phyloP scores from a whole-genome alignment of 1,140 invertebrate species.

The Drosophila ironensis region DNA sequence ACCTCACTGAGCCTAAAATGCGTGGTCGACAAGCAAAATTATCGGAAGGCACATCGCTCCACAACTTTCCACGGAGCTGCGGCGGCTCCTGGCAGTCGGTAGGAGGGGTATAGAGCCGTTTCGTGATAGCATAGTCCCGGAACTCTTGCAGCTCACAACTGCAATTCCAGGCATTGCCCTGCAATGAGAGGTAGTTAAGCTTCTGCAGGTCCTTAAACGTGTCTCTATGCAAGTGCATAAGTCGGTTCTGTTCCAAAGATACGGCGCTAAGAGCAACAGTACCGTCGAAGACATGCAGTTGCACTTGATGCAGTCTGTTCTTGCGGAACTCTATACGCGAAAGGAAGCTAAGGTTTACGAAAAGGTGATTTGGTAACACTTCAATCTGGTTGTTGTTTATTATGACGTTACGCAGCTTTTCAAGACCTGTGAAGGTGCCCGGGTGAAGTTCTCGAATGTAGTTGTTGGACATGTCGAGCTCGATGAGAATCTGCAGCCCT shows the following conservation, averaged over 20 bases:
- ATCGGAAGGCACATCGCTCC: constrained; percentile 87
- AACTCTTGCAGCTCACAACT: constrained; percentile 92
- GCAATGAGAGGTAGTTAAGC: constrained; percentile 88
- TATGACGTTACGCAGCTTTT: constrained; percentile 86
- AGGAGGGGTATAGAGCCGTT: constrained; percentile 87
- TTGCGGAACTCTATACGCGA: constrained; percentile 90
- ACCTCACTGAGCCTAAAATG: constrained; percentile 85
- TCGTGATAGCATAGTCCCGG: constrained; percentile 88
- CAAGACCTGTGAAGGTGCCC: constrained; percentile 87
- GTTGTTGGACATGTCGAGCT: constrained; percentile 92
- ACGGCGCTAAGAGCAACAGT: constrained; percentile 87
- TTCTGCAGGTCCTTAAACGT: constrained; percentile 85
- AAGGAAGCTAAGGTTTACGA: constrained; percentile 88
- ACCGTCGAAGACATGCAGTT: constrained; percentile 87
- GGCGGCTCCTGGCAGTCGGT: constrained; percentile 88
- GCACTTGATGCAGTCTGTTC: constrained; percentile 88
- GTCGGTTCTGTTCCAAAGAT: constrained; percentile 87
- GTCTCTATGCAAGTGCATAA: constrained; percentile 85
- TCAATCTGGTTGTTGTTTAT: constrained; percentile 89
- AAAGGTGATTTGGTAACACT: constrained; percentile 88
- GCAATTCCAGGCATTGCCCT: constrained; percentile 93
- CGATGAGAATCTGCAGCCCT: constrained; percentile 90
- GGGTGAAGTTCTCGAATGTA: constrained; percentile 86
- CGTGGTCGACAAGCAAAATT: constrained; percentile 93
- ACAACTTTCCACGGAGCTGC: constrained; percentile 86